Evolutionary conservation across 2,113 vertebrate genomes (phyloP).

Genomic region (Ptyas mucosa): DNA sequence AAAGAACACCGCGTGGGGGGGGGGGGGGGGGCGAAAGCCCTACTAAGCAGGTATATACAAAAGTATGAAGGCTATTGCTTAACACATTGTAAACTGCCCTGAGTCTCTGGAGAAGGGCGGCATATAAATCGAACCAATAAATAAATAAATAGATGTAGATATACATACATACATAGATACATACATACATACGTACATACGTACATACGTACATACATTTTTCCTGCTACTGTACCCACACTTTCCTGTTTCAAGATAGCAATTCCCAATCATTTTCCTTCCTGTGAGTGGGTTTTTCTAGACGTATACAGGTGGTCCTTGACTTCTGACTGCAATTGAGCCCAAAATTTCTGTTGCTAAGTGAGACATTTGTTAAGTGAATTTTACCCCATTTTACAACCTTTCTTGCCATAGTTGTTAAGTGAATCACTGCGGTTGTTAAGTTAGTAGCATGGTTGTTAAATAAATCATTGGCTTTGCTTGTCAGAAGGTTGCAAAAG

Average conservation of each 20-base stretch:
- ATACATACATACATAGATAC: neutral
- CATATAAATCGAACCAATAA: too few species aligned
- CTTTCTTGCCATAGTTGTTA: neutral
- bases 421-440: neutral
- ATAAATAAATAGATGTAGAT: neutral
- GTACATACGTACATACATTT: neutral
- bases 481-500: too few species aligned
- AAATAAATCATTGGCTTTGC: neutral
- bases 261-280: neutral
- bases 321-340: neutral
- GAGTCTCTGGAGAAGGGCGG: too few species aligned
- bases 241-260: neutral
- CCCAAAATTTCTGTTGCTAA: neutral
- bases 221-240: neutral
- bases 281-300: neutral
- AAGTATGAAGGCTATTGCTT: too few species aligned
- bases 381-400: neutral
- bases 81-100: too few species aligned
- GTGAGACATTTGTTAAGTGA: neutral
- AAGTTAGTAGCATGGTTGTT: neutral
- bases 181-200: neutral
- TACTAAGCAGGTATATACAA: too few species aligned
- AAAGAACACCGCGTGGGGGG: too few species aligned
- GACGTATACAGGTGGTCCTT: neutral
- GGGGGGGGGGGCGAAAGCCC: too few species aligned